These are phyloP conservation scores for Amphipyra berbera DNA, from an alignment of 2,888 invertebrate genomes.

Conservation along the genomic window DNA sequence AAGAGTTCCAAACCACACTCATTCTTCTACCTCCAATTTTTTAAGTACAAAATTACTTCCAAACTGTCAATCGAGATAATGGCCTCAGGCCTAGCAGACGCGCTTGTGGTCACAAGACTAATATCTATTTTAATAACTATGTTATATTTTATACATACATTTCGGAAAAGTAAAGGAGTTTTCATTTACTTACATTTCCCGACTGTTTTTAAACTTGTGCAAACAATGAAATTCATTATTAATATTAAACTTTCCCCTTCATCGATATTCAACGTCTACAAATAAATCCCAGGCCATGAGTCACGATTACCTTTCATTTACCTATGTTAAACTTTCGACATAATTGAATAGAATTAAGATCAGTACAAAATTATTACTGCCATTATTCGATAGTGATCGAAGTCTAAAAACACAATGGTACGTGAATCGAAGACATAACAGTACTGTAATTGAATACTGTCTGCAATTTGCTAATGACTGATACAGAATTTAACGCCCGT, in stretches of 20 bases:
- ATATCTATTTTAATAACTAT: no score
- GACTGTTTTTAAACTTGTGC: not conserved
- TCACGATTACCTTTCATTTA: constrained; percentile 43
- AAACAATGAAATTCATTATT: constrained; percentile 14
- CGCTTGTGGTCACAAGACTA: no score
- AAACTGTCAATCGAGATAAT: no score
- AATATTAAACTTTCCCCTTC: constrained; percentile 29
- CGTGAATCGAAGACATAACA: constrained; percentile 30
- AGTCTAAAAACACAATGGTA: constrained; percentile 37
- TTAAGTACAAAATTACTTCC: no score
- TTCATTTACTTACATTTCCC: not conserved
- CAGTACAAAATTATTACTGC: constrained; percentile 33
- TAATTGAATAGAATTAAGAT: constrained; percentile 48
- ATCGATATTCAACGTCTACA: constrained; percentile 15
- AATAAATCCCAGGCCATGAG: constrained; percentile 31
- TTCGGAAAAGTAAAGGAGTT: not conserved
- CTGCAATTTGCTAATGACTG: constrained; percentile 27
- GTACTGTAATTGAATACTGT: constrained; percentile 20
- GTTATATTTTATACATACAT: no score
- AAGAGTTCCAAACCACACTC: no score
- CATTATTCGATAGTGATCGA: constrained; percentile 38
- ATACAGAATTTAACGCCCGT: not conserved
- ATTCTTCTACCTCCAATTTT: no score
- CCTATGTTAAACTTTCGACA: constrained; percentile 39
- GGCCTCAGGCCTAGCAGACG: no score